Conservation (phyloP, 1,140 invertebrate genomes). For the Batillaria attramentaria region DNA sequence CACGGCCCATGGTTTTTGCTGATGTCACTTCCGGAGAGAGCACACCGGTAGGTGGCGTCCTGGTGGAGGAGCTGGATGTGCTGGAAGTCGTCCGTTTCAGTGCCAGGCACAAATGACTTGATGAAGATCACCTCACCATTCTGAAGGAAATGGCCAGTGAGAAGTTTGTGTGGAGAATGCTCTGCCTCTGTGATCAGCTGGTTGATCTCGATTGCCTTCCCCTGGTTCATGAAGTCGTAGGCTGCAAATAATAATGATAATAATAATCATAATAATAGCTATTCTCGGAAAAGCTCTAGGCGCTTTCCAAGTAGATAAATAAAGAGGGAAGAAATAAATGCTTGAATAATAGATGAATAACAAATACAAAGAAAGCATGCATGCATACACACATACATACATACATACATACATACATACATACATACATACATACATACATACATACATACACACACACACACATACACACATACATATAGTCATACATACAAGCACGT, state of each 20-base stretch:
- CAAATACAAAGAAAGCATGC: no score
- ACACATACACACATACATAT: no score
- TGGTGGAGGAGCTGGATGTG: conserved; percentile 24
- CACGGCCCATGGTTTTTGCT: background rate
- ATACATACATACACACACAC: no score
- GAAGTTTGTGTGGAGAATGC: background rate
- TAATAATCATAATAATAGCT: background rate
- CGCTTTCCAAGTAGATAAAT: no score
- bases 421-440: no score
- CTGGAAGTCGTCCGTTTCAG: background rate
- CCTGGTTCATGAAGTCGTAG: conserved; percentile 31
- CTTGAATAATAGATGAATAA: no score
- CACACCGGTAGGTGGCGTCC: conserved; percentile 21
- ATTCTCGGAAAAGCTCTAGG: no score
- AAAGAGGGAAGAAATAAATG: no score
- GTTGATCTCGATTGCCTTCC: conserved; percentile 22
- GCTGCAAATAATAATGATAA: background rate
- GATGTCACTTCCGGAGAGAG: conserved; percentile 24
- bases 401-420: no score
- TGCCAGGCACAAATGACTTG: background rate
- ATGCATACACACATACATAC: no score
- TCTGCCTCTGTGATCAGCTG: conserved; percentile 18
- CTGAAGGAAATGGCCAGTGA: conserved; percentile 25
- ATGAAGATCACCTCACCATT: conserved; percentile 32
- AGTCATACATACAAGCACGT: no score